Conservation (phyloP, 2,797 vertebrate genomes). For the Myotis findleyi region DNA sequence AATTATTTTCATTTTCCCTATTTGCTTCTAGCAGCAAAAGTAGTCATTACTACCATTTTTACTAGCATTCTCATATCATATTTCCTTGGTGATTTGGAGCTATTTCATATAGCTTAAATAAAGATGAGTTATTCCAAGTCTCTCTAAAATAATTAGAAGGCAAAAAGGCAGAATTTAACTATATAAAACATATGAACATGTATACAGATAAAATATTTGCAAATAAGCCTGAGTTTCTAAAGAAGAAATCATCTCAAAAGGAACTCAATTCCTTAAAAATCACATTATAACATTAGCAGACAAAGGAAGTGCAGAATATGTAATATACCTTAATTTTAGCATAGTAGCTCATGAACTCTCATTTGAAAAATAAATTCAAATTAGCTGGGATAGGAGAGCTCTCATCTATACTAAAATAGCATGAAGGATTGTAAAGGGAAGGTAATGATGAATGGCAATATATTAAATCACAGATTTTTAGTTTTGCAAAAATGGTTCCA, state of each 20-base stretch:
- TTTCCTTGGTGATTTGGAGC: not conserved
- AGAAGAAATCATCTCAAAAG: constrained; percentile 69
- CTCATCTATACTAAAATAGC: constrained; percentile 67
- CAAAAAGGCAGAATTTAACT: constrained; percentile 21
- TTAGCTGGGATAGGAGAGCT: constrained; percentile 49
- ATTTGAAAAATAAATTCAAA: constrained; percentile 79
- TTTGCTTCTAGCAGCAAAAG: constrained; percentile 44
- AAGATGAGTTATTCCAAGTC: constrained; percentile 46
- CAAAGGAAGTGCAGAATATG: constrained; percentile 76
- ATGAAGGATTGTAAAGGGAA: constrained; percentile 58
- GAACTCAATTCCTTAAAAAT: constrained; percentile 76
- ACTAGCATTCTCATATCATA: constrained; percentile 1
- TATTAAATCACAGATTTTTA: constrained; percentile 39
- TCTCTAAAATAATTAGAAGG: constrained; percentile 55
- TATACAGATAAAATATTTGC: constrained; percentile 45
- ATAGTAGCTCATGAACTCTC: constrained; percentile 59
- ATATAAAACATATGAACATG: constrained; percentile 56
- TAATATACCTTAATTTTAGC: constrained; percentile 78
- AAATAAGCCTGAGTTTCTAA: constrained; percentile 59
- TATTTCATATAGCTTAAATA: constrained; percentile 25
- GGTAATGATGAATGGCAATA: constrained; percentile 66
- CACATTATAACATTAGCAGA: constrained; percentile 66
- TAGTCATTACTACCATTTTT: not conserved
- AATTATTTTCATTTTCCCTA: constrained; percentile 32
- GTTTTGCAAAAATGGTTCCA: not conserved